Evolutionary conservation across 2,113 vertebrate genomes (phyloP), one percentile per base, ranked within the genome.

Genomic region (Cyprinodon variegatus): DNA sequence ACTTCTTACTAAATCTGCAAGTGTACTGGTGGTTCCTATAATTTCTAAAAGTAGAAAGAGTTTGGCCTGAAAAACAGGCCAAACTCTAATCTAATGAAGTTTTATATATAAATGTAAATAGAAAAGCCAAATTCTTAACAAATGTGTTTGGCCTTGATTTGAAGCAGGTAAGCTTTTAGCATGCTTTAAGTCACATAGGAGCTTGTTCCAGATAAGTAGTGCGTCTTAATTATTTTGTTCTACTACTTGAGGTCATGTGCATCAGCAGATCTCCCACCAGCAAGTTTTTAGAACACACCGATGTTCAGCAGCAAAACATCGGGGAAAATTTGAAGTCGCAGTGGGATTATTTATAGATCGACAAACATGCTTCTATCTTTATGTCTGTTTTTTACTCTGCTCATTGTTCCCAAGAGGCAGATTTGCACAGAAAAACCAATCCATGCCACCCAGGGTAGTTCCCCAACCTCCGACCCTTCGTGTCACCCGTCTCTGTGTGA

Each of bases 391-490:
- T 75, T 77, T 89, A 69, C 67, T 82, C 1, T 68, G 14, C 78
- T 17, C 61, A 68, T 43, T 41, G 74, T 86, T 89, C 90, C 91
- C 39, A 22, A 82, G 89, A 90, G 78, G 76, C 17, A 46, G 59
- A 68, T 86, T 75, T 76, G 71, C 0, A 64, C 74, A 77, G 75
- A 79, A 87, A 88, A 86, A 22, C 74, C 76, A 83, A 88, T 89
- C 88, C 29, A 88, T 92, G 83, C 92, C 90, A 93, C 91, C 89
- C 93, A 93, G 85, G 85, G 85, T 88, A 83, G 83, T 89, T 90
- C 79, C 61, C 69, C 81, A 83, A 88, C 91, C 90, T 89, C 74
- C 85, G 87, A 93, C 92, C 50, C 92, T 78, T 0, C n/a, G 62
- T 71, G 78, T 65, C 81, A 76, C 92, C 83, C 15, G 68, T 90